Evolutionary conservation across 2,888 invertebrate species (phyloP), one percentile per base, ranked within the genome.

Genomic region (Drosophila nr. perissopoda): DNA sequence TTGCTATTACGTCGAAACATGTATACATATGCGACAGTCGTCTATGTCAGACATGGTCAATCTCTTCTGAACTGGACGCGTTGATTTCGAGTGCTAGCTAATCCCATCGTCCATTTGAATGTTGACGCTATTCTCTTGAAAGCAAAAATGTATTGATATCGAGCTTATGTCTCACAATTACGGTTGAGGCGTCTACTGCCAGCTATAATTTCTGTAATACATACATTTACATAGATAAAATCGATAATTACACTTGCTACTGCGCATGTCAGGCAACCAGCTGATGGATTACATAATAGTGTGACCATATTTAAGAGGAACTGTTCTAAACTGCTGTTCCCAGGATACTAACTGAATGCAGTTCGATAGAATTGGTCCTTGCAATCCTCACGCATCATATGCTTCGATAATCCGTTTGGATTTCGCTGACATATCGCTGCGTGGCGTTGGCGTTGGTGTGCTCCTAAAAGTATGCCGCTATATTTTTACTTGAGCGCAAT

Each of bases 41-140:
- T 25, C 54, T 27, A 31, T 34, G 25, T 42, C 60, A 54, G 57
- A 48, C 70, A 70, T 74, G 21, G 48, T 67, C 51, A 59, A 63
- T 53, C 27, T 38, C 36, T 13, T 31, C 21, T 13, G 10, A 53
- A 33, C 34, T 36, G 51, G 54, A 34, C 54, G 27, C 69, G 45
- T n/a, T 34, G 34, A 33, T 31, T 58, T 53, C 21, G 31, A 56
- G 36, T 60, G 76, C 73, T 76, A 80, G 54, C 80, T 80, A 51
- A 64, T 52, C 58, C 64, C 66, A 45, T 42, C 52, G 40, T 58
- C 80, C 77, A 79, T 80, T 60, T 51, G 57, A 52, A 25, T 36
- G 36, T 21, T 34, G 25, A 42, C 40, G 49, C 40, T 69, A 34
- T 40, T 51, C 16, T 18, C 4, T 27, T n/a, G 16, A 27, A 42